phyloP scores from a whole-genome alignment of 1,140 invertebrate species.

The Nebria ingens region DNA sequence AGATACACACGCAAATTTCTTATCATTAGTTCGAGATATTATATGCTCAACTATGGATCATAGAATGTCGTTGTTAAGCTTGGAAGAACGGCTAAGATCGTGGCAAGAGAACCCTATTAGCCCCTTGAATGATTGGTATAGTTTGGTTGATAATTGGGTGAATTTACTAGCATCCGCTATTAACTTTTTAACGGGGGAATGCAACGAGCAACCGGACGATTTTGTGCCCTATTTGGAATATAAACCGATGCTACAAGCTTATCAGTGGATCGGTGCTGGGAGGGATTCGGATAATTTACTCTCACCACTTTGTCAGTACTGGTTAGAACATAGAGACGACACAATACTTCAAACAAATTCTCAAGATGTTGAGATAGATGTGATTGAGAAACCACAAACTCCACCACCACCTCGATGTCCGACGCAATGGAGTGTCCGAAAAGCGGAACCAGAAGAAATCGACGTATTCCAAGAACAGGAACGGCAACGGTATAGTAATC shows the following conservation, averaged over 20 bases:
- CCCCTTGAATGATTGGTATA: conserved; percentile 69
- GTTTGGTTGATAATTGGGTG: conserved; percentile 63
- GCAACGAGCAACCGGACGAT: conserved; percentile 70
- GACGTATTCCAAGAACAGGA: conserved; percentile 67
- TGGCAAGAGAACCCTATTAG: conserved; percentile 76
- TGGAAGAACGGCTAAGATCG: conserved; percentile 63
- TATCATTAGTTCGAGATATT: conserved; percentile 69
- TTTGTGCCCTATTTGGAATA: conserved; percentile 91
- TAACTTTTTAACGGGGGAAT: conserved; percentile 79
- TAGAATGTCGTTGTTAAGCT: conserved; percentile 57
- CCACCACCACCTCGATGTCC: conserved; percentile 52
- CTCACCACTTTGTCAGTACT: conserved; percentile 59
- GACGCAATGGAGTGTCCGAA: conserved; percentile 68
- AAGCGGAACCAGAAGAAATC: conserved; percentile 67
- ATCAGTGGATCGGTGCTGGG: conserved; percentile 91
- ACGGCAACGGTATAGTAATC: conserved; percentile 58
- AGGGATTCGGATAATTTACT: conserved; percentile 78
- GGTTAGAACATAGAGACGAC: conserved; percentile 48
- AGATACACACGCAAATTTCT: conserved; percentile 70
- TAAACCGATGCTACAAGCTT: conserved; percentile 59
- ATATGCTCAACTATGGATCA: conserved; percentile 75
- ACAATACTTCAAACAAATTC: conserved; percentile 26
- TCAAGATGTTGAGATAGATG: conserved; percentile 26
- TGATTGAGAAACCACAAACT: conserved; percentile 28
- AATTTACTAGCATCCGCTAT: conserved; percentile 67